Conservation (phyloP, 2,797 vertebrate genomes). For the Hydrocynus forskahlii region DNA sequence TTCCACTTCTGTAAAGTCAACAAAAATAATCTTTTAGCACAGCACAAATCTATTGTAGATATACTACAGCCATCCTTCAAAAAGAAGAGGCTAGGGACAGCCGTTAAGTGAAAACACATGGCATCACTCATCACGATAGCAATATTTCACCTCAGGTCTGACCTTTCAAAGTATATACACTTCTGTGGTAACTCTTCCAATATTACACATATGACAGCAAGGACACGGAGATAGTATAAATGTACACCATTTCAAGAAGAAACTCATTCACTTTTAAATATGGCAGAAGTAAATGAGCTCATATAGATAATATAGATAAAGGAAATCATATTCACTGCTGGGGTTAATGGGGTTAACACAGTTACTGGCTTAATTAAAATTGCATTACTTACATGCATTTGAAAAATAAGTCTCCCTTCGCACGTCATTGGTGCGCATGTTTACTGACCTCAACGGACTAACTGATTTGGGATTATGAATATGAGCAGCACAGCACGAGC, state of each 20-base stretch:
- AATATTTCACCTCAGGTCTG: slow-evolving; percentile 21
- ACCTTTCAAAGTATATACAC: slow-evolving; percentile 12
- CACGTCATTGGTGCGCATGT: no score
- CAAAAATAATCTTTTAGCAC: not conserved
- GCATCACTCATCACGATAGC: not conserved
- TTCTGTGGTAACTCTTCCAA: not conserved
- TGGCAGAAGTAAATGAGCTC: no score
- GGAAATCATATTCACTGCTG: no score
- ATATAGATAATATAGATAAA: no score
- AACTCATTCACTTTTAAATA: no score
- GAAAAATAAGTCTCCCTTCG: no score
- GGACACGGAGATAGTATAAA: not conserved
- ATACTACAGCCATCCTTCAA: slow-evolving; percentile 1
- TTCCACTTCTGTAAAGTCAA: not conserved
- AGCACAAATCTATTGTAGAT: not conserved
- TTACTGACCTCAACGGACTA: no score
- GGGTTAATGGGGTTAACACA: no score
- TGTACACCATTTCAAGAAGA: not conserved
- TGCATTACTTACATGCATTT: no score
- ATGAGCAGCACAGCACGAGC: no score
- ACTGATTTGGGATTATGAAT: no score
- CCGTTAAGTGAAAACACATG: slow-evolving; percentile 11
- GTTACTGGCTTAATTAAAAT: no score
- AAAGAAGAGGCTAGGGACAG: not conserved
- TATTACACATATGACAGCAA: not conserved